Evolutionary conservation across 1,140 invertebrate species (phyloP).

Genomic region (Bombus impatiens): DNA sequence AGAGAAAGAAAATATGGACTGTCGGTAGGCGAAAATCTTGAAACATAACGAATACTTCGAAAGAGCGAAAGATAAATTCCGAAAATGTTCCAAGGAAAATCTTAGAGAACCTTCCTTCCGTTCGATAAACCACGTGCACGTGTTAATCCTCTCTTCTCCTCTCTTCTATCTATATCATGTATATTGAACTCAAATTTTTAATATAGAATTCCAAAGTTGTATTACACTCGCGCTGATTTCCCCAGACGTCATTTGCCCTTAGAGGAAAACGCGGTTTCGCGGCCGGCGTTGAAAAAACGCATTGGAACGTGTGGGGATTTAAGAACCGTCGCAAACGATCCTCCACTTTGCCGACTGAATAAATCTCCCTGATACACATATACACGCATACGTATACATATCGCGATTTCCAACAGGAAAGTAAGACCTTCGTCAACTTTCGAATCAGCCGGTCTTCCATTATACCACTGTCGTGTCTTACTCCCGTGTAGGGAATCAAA

Average conservation of each 20-base stretch:
- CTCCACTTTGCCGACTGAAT: constrained; percentile 25
- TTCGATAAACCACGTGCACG: constrained; percentile 3
- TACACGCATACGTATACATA: too few relatives aligned
- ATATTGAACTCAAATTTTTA: constrained; percentile 55
- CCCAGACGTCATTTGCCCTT: constrained; percentile 52
- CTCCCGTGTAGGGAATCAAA: background rate
- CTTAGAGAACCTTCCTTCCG: background rate
- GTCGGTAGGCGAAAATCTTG: constrained; percentile 50
- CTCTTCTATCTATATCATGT: too few relatives aligned
- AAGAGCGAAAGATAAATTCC: constrained; percentile 66
- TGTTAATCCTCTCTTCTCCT: background rate
- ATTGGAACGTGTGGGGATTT: constrained; percentile 25
- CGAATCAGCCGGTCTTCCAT: constrained; percentile 9
- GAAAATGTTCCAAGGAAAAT: constrained; percentile 37
- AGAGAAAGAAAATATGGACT: constrained; percentile 6
- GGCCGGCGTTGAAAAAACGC: background rate
- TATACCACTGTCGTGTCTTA: background rate
- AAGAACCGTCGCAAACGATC: constrained; percentile 18
- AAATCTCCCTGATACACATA: background rate
- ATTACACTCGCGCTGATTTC: constrained; percentile 54
- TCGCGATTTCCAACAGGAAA: background rate
- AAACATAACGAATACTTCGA: constrained; percentile 53
- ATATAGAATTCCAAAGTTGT: constrained; percentile 68
- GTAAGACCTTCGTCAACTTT: constrained; percentile 13
- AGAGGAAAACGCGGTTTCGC: constrained; percentile 12